Evolutionary conservation across 1,140 invertebrate genomes (phyloP), one percentile per base, ranked within the genome.

Genomic region (Steinernema khuongi): DNA sequence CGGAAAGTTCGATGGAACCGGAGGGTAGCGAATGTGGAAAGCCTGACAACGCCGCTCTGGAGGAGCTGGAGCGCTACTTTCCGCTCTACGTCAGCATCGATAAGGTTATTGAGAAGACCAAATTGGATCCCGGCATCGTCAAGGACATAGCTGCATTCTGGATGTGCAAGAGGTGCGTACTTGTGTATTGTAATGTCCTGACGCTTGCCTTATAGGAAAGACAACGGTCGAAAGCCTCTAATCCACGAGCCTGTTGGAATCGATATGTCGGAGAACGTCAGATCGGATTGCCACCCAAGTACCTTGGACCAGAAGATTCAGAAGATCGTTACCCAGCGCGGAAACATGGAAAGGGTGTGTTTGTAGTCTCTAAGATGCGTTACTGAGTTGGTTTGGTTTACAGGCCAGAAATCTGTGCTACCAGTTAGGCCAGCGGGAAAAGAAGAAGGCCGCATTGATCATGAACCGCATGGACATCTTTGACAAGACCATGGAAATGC

Each of bases 361-460:
- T 4, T 17, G 11, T 4, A 7, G 14, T 60, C 4, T 14, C 50
- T 41, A 14, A 22, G 14, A 17, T 60, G 4, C 19, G 19, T 14
- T 60, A 4, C 50, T 60, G 4, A 60, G 4, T 14, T 41, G 22
- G 4, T 31, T 11, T 11, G 19, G 14, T 79, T 74, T 73, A 7
- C 31, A 79, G 78, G 68, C 78, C 19, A 68, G 78, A n/a, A 80
- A 79, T 31, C 69, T 79, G 29, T 78, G 72, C 31, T 79, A 79
- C 50, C 70, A 79, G 72, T 44, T 80, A 14, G 28, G 32, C 14
- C 68, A 60, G 43, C 66, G 79, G n/a, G 79, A 80, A 22, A 80
- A 81, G 41, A 30, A 60, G 22, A 80, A 81, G 73, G 67, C 60
- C 22, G 33, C 71, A 33, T 1, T 75, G 77, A 17, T 74, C n/a